A percentile compares a stretch with the other conserved stretches of the same genome.
Conservation (phyloP, 2,113 vertebrate species). For the Pelmatolapia mariae region DNA sequence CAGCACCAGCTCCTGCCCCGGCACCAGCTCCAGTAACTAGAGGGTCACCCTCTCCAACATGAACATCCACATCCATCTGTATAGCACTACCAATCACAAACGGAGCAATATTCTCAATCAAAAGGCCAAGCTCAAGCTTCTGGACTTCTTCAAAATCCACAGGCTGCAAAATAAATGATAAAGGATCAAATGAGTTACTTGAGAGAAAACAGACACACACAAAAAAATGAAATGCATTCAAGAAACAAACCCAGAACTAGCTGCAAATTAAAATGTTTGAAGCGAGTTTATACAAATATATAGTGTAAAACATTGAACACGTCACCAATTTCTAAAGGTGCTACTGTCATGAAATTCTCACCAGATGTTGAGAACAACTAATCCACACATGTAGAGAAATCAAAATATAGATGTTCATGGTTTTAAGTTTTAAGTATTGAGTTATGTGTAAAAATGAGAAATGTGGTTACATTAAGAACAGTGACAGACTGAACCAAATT, state of each 20-base stretch:
- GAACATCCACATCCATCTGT: conserved; percentile 23
- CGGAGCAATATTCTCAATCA: conserved; percentile 74
- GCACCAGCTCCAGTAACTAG: not conserved
- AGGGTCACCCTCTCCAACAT: conserved; percentile 4
- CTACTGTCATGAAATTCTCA: not conserved
- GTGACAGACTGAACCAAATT: not conserved
- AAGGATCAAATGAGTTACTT: not conserved
- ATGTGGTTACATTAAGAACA: not conserved
- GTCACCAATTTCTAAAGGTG: not conserved
- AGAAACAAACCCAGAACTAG: not conserved
- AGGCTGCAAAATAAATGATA: conserved; percentile 49
- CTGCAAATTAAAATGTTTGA: not conserved
- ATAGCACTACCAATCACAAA: conserved; percentile 13
- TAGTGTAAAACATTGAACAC: not conserved
- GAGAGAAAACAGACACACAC: not conserved
- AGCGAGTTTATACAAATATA: not conserved
- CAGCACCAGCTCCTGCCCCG: not conserved
- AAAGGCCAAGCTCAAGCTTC: conserved; percentile 68
- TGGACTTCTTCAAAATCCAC: conserved; percentile 81
- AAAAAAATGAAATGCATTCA: not conserved
- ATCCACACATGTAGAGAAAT: not conserved
- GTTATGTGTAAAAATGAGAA: not conserved
- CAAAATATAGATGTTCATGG: not conserved
- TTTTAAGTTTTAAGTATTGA: not conserved
- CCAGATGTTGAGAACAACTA: not conserved